Conservation (phyloP, 2,888 invertebrate species). For the Protophormia terraenovae region DNA sequence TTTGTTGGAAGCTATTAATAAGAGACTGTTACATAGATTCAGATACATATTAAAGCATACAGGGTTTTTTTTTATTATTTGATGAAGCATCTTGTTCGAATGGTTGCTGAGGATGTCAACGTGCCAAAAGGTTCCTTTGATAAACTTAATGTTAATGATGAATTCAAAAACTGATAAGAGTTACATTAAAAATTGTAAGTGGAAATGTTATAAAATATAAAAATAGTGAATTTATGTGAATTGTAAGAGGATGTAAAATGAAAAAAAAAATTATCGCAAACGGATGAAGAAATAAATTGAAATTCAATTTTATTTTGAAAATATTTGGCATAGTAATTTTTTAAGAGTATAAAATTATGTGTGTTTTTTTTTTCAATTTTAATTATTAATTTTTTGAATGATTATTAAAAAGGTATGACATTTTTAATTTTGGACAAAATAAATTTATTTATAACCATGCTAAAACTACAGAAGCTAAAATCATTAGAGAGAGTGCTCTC, state of each 20-base stretch:
- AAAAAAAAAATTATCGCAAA: conserved; percentile 7
- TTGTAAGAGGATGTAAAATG: background rate
- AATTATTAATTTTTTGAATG: background rate
- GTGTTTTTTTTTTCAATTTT: too few species aligned
- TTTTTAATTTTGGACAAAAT: too few species aligned
- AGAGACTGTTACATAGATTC: background rate
- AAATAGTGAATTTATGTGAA: background rate
- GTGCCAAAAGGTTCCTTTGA: conserved; percentile 48
- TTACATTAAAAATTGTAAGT: conserved; percentile 29
- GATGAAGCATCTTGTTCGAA: conserved; percentile 27
- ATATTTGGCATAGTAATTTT: background rate
- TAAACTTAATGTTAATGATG: conserved; percentile 49
- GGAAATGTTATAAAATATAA: background rate
- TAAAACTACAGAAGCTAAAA: too few species aligned
- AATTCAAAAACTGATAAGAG: conserved; percentile 59
- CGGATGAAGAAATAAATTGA: conserved; percentile 31
- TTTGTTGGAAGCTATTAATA: conserved; percentile 45
- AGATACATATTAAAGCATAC: background rate
- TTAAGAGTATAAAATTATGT: background rate
- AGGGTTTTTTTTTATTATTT: conserved; percentile 1
- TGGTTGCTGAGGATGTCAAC: conserved; percentile 45
- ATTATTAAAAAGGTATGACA: background rate
- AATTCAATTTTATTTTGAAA: background rate
- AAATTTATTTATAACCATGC: too few species aligned
- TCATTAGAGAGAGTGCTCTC: too few species aligned